Percentiles rank a stretch among this genome's conserved stretches.
Evolutionary conservation across 2,113 vertebrate species (phyloP).

Genomic region (Alligator mississippiensis): DNA sequence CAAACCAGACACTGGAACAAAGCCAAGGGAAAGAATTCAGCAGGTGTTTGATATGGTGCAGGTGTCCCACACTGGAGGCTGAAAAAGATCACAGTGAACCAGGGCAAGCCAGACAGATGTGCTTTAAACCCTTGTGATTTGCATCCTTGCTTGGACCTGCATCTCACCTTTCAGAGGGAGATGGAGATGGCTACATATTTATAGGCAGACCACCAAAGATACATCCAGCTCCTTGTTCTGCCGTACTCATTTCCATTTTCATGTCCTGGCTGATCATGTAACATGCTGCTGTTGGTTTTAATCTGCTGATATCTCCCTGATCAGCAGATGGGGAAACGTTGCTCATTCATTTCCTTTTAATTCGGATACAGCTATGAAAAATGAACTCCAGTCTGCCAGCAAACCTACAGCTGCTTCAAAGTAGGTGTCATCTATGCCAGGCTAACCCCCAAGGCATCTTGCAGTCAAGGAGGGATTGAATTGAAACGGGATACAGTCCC

Average conservation of each 20-base stretch:
- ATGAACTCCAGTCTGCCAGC: not conserved
- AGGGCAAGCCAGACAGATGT: not conserved
- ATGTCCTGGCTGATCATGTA: not conserved
- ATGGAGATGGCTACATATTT: conserved; percentile 43
- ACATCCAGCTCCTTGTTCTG: not conserved
- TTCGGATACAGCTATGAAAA: not conserved
- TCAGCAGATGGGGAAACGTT: not conserved
- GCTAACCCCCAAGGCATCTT: fast-evolving
- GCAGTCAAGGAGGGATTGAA: not conserved
- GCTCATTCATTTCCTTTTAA: not conserved
- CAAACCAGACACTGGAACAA: not conserved
- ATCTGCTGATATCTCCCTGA: conserved; percentile 1
- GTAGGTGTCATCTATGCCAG: not conserved
- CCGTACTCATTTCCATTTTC: conserved; percentile 60
- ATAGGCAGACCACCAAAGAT: conserved; percentile 30
- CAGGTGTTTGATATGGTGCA: fast-evolving
- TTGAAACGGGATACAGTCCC: not conserved
- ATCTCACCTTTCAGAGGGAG: conserved; percentile 10
- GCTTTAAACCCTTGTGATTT: conserved; percentile 43
- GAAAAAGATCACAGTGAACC: not conserved
- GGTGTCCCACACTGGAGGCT: not conserved
- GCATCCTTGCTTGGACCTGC: conserved; percentile 44
- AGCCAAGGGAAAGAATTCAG: not conserved
- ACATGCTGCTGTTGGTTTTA: not conserved
- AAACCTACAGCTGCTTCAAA: not conserved